Base-by-base conservation (phyloP, 2,888 invertebrate species). In the Scaptomyza caliginosa region DNA sequence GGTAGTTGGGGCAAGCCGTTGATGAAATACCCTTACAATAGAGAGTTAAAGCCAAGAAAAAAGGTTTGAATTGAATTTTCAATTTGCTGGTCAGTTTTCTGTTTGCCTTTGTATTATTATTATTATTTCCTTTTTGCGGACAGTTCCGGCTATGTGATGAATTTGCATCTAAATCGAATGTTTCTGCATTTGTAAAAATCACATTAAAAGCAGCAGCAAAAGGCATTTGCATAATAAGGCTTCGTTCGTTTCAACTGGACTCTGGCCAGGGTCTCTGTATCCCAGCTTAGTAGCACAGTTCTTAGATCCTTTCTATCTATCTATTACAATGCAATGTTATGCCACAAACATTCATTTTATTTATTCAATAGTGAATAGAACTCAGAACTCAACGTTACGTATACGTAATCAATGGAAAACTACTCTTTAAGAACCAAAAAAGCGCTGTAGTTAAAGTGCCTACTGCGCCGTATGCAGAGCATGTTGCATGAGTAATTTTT, bases 121-220 rank as follows among this genome's bases (percentile, higher is more conserved):
- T 82, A 81, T 82, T 69, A 65, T 73, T 78, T 73, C 67, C 66
- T 52, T 57, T 26, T 11, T 26, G 28, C 42, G 55, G 71, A 52
- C 51, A 39, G 1, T 32, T 32, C 55, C 40, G 77, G 87, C 85
- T 86, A 80, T 83, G 81, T 90, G 89, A 89, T 89, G 90, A 90
- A 90, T 90, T 90, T 90, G 90, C 90, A 90, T 90, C 89, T 90
- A 90, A 90, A 90, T 90, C 90, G 90, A 90, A 90, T 87, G 66
- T 7, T 58, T 43, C 54, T 45, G 28, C 45, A 45, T 45, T 45
- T 17, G 10, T 16, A 13, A 7, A 13, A 58, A 43, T 55, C 69
- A 23, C 74, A 81, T 86, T 81, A 83, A 81, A 86, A 81, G 81
- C 57, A 74, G 71, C 82, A 79, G 66, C 50, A 54, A 64, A 66